A percentile compares a stretch with the other conserved stretches of the same genome.
Evolutionary conservation across 2,797 vertebrate species (phyloP).

Genomic region (Thripadectes ignobilis): DNA sequence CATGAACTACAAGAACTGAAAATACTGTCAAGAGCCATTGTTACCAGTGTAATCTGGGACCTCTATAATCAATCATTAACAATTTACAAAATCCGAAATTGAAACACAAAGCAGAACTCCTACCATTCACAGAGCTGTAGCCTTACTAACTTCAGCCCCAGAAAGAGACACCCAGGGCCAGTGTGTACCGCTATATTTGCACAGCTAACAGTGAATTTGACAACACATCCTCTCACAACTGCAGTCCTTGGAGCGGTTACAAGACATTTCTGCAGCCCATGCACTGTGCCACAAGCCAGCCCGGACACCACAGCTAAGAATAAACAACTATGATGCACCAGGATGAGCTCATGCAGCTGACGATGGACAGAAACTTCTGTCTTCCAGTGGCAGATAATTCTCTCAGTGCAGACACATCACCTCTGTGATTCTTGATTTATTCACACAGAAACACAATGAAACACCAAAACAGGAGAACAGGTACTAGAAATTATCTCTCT

Average conservation of each 20-base stretch:
- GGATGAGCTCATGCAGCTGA: neutral
- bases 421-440: neutral
- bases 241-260: neutral
- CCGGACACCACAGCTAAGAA: neutral
- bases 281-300: neutral
- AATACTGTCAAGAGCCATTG: neutral
- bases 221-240: neutral
- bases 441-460: neutral
- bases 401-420: neutral
- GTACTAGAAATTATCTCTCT: neutral
- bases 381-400: neutral
- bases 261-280: neutral
- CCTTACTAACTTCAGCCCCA: neutral
- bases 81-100: neutral
- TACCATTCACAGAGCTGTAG: neutral
- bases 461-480: neutral
- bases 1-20: neutral
- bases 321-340: fast-evolving
- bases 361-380: neutral
- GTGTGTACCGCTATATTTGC: neutral
- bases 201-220: neutral
- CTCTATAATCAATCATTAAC: neutral
- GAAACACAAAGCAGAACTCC: neutral
- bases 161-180: neutral
- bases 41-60: neutral